phyloP scores from a whole-genome alignment of 2,113 vertebrate genomes.

The Sprattus sprattus region DNA sequence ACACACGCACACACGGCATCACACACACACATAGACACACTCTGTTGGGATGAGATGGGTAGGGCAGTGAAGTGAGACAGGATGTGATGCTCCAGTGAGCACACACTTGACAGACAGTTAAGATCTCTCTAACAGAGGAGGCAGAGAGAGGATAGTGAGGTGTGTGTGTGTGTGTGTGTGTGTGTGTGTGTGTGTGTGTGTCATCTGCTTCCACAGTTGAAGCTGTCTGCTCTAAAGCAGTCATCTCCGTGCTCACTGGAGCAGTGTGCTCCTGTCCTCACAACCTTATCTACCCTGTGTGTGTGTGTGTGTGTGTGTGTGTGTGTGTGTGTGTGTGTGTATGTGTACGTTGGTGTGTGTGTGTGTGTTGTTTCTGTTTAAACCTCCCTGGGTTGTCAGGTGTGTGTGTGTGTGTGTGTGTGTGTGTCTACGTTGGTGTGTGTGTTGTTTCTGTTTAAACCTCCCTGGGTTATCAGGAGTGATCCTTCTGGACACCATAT shows the following conservation, averaged over 20 bases:
- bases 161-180: background rate
- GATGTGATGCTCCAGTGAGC: background rate
- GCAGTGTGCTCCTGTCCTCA: too few species aligned
- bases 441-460: too few species aligned
- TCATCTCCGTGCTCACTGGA: background rate
- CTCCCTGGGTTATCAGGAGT: too few species aligned
- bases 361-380: too few species aligned
- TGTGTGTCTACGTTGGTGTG: too few species aligned
- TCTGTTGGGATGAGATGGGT: background rate
- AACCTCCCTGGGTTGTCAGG: too few species aligned
- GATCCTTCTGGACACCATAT: too few species aligned
- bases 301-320: background rate
- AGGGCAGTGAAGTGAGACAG: background rate
- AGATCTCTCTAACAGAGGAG: background rate
- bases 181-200: slow-evolving; percentile 4
- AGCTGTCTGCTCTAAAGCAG: background rate
- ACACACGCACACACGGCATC: background rate
- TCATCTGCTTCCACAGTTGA: background rate
- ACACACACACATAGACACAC: background rate
- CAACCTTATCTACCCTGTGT: background rate
- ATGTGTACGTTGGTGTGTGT: too few species aligned
- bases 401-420: too few species aligned
- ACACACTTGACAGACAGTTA: background rate
- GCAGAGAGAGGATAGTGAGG: background rate
- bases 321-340: background rate